A percentile compares a stretch with the other conserved stretches of the same genome.
Conservation (phyloP, 2,113 vertebrate species). For the Stigmatopora nigra region DNA sequence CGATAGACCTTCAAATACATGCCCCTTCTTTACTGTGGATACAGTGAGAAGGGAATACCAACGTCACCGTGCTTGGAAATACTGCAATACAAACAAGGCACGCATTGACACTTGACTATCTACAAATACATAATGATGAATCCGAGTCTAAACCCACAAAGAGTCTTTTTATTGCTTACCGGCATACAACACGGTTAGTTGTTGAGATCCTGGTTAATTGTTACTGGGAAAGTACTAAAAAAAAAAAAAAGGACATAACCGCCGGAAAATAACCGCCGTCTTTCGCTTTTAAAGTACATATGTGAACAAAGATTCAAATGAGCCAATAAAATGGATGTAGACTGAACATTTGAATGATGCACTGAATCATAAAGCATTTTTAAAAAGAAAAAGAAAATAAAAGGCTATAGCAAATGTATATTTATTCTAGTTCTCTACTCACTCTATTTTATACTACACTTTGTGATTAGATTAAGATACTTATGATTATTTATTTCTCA, state of each 20-base stretch:
- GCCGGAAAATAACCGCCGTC: background rate
- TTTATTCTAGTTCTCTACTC: too few species aligned
- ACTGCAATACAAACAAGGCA: slow-evolving; percentile 33
- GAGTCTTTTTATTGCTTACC: slow-evolving; percentile 22
- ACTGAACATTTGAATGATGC: background rate
- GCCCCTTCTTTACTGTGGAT: slow-evolving; percentile 30
- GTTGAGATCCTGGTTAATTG: background rate
- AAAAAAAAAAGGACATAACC: background rate
- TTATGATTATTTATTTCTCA: too few species aligned
- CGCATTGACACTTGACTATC: background rate
- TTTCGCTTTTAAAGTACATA: background rate
- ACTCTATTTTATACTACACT: too few species aligned
- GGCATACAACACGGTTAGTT: slow-evolving; percentile 1
- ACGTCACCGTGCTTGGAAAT: slow-evolving; percentile 38
- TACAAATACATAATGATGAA: background rate
- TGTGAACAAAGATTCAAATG: slow-evolving; percentile 19
- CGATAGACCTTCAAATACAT: background rate
- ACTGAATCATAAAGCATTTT: too few species aligned
- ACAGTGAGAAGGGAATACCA: slow-evolving; percentile 21
- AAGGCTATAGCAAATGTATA: too few species aligned
- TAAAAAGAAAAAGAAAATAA: too few species aligned
- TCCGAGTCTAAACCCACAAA: too few species aligned
- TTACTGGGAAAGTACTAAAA: background rate
- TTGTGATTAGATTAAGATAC: too few species aligned
- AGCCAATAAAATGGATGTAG: slow-evolving; percentile 30